Base-by-base conservation (phyloP, 2,888 invertebrate species). In the Thymelicus sylvestris region DNA sequence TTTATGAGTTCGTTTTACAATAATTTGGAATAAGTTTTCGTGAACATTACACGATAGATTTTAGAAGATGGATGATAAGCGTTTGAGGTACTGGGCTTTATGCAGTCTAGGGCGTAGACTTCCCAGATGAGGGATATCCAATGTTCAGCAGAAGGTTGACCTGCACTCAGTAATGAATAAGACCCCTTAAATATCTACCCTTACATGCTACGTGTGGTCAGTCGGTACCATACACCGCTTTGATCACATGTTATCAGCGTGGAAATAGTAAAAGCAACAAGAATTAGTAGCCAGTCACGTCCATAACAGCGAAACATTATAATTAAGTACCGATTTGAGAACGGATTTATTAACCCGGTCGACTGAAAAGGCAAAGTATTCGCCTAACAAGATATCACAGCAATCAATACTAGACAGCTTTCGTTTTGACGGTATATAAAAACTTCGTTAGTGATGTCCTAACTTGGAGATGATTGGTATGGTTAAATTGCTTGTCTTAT, bases 401-500 rank as follows among this genome's bases (percentile, higher is more conserved):
- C 19, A 52, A 38, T 63, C 57, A 38, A 38, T 63, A 67, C 61
- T 64, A 50, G 64, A 10, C 24, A 59, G 64, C 69, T 69, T 69
- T 69, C 69, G 59, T 69, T 69, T 63, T 63, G 57, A 64, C 63
- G 63, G 38, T 59, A 41, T 19, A 74, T 69, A 77, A 77, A 77
- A 76, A 74, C 74, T 76, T 75, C 73, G 76, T 76, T 76, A 77
- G 70, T 57, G 68, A n/a, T 41, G 59, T 24, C 69, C 69, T 39
- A 64, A 57, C 47, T 69, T 64, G 69, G 69, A 10, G 55, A 64
- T 69, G 69, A 69, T 69, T 69, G 59, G 69, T 64, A n/a, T 24
- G 7, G 7, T 15, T 44, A 44, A 44, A 19, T 12, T 44, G 15
- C 44, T 12, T 41, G 67, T 55, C 13, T n/a, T 6, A 68, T 15